Base-by-base conservation (phyloP, 2,888 invertebrate species). In the Melinaea menophilus region DNA sequence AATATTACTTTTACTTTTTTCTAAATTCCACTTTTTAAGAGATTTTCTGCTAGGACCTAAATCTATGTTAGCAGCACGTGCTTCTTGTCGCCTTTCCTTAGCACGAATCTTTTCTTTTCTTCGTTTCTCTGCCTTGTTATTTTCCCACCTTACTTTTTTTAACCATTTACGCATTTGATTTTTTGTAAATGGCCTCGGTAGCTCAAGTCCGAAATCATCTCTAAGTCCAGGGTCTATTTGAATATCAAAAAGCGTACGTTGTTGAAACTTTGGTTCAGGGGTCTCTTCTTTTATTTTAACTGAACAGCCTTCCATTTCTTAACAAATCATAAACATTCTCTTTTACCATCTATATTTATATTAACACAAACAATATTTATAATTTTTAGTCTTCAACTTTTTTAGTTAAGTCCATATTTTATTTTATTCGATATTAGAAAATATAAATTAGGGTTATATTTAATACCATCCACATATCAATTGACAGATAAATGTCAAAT, bases 1-100 rank as follows among this genome's bases (percentile, higher is more conserved):
- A 61, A 93, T 92, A 84, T 93, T 94, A 78, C 94, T 95, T 59
- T 91, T 88, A 66, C 95, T 94, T 68, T 93, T 92, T 55, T 92
- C 92, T 90, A 95, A 93, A 77, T 92, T 95, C 81, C 93, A 93
- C 74, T 90, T 91, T 84, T 97, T 97, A 11, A 98, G 82, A 64
- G 93, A 92, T 85, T 97, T 97, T 64, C 97, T 93, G 48, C 94
- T 95, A 0, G 97, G 97, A 0, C 96, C 96, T 47, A 94, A 77
- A 64, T 94, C 92, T 61, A 95, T 85, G 71, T 96, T 96, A 65
- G 94, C 93, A 62, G 93, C 92, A 68, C 93, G 93, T 1, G 96
- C 95, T 77, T 93, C 92, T 58, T 91, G 91, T 64, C 94, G 92
- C 77, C 95, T 94, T 72, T 93, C 92, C 77, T 95, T 96, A 12